Conservation (phyloP, 2,888 invertebrate genomes). For the Ischnura elegans region DNA sequence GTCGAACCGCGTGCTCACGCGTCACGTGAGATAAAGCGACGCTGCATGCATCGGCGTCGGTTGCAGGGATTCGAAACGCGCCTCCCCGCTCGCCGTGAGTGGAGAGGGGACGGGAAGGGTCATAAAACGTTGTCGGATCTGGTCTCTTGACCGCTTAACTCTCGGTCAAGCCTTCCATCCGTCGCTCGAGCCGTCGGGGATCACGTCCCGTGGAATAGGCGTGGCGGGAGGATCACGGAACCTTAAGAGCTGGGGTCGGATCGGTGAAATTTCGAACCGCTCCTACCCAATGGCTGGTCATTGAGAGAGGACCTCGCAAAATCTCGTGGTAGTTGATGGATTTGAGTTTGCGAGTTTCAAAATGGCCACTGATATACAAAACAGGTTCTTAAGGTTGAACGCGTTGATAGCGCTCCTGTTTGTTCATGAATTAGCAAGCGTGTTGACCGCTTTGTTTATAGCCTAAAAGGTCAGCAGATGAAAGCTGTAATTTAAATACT, state of each 20-base stretch:
- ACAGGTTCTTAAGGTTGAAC: too few relatives aligned
- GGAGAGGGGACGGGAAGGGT: not conserved
- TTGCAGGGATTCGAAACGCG: not conserved
- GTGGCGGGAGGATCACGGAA: not conserved
- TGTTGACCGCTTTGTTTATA: too few relatives aligned
- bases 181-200: not conserved
- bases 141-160: slow-evolving; percentile 6
- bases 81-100: not conserved
- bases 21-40: not conserved
- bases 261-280: not conserved
- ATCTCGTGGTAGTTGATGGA: too few relatives aligned
- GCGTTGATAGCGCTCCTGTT: too few relatives aligned
- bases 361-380: too few relatives aligned
- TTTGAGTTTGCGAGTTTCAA: too few relatives aligned
- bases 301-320: too few relatives aligned
- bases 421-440: too few relatives aligned
- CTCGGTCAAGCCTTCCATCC: not conserved
- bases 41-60: not conserved
- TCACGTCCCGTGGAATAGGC: not conserved
- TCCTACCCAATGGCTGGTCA: too few relatives aligned
- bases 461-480: too few relatives aligned
- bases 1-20: not conserved
- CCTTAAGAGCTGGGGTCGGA: not conserved
- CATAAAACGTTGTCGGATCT: slow-evolving; percentile 2
- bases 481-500: too few relatives aligned